These are phyloP conservation scores for Argyrosomus regius DNA, from an alignment of 2,797 vertebrate genomes.

Conservation along the genomic window DNA sequence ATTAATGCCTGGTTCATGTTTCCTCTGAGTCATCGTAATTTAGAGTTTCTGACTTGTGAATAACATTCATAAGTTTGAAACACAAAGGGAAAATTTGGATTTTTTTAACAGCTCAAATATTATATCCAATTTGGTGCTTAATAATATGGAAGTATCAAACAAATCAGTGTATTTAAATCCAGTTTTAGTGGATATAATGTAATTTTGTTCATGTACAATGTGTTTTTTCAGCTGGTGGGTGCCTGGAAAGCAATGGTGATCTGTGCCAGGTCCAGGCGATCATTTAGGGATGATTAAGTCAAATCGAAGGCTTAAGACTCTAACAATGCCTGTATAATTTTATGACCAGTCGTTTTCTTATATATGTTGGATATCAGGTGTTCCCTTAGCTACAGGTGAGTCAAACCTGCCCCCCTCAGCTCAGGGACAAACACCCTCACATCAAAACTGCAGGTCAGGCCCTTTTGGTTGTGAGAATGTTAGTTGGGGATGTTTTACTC, in stretches of 20 bases:
- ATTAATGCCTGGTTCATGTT: background rate
- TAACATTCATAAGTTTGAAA: too few species aligned
- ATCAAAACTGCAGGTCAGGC: background rate
- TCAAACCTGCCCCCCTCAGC: background rate
- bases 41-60: background rate
- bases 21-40: background rate
- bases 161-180: background rate
- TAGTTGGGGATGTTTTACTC: background rate
- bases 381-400: background rate
- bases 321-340: background rate
- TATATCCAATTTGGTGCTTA: too few species aligned
- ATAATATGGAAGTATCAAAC: background rate
- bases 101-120: background rate
- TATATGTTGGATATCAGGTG: constrained; percentile 14
- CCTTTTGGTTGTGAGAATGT: background rate
- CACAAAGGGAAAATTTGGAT: background rate
- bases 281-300: background rate
- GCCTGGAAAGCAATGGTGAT: background rate
- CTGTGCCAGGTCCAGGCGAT: background rate
- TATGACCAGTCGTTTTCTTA: background rate
- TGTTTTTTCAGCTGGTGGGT: background rate
- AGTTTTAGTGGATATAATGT: too few species aligned
- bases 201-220: too few species aligned
- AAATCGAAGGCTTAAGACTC: background rate
- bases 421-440: background rate